Conservation (phyloP, 2,797 vertebrate species). For the Spea hammondii region DNA sequence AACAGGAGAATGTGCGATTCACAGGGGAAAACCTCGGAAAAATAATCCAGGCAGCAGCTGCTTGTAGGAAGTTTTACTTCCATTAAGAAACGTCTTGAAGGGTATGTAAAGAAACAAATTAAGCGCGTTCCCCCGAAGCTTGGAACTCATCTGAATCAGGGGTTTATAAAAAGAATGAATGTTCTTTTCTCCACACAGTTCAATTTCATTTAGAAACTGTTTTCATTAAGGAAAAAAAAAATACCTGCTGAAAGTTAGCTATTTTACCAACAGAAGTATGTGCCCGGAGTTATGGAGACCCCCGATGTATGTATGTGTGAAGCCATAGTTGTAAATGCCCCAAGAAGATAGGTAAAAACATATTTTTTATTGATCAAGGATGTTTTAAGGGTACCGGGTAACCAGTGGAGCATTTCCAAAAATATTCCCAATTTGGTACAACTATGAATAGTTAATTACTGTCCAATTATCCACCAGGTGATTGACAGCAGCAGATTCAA, state of each 20-base stretch:
- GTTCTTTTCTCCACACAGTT: slow-evolving; percentile 19
- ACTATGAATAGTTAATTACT: too few relatives aligned
- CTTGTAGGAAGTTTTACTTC: slow-evolving; percentile 60
- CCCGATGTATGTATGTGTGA: too few relatives aligned
- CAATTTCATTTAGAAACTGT: slow-evolving; percentile 34
- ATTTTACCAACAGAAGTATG: neutral
- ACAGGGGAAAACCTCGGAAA: slow-evolving; percentile 61
- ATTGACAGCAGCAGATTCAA: too few relatives aligned
- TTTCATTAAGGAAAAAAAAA: slow-evolving; percentile 25
- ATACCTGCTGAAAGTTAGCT: slow-evolving; percentile 1
- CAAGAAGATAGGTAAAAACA: too few relatives aligned
- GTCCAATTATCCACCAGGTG: too few relatives aligned
- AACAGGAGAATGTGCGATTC: slow-evolving; percentile 66
- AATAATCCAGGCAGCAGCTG: slow-evolving; percentile 65
- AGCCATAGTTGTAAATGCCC: too few relatives aligned
- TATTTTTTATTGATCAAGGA: too few relatives aligned
- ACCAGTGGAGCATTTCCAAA: too few relatives aligned
- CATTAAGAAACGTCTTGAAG: slow-evolving; percentile 69
- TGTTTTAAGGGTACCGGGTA: too few relatives aligned
- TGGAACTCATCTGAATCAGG: slow-evolving; percentile 51
- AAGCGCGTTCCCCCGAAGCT: slow-evolving; percentile 54
- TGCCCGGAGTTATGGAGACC: neutral
- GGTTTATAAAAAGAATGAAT: slow-evolving; percentile 24
- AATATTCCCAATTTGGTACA: too few relatives aligned
- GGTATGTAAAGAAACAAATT: slow-evolving; percentile 57